Conservation (phyloP, 1,140 invertebrate genomes). For the Panonychus citri region DNA sequence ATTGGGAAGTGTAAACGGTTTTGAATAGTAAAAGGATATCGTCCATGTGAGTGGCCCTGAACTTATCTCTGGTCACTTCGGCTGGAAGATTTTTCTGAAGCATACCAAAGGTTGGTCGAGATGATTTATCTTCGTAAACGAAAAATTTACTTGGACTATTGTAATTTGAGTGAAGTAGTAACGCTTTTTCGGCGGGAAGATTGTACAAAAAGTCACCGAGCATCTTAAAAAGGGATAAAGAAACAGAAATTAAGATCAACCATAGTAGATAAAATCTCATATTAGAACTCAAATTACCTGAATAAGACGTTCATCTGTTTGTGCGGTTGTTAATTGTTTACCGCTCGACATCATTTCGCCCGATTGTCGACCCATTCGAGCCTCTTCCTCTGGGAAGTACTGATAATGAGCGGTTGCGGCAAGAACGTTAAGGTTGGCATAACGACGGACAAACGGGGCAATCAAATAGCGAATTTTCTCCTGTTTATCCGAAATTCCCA, state of each 20-base stretch:
- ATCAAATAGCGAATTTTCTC: constrained; percentile 9
- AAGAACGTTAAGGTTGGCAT: constrained; percentile 8
- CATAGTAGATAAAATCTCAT: not conserved
- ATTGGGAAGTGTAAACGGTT: constrained; percentile 1
- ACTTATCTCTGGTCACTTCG: not conserved
- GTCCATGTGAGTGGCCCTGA: constrained; percentile 9
- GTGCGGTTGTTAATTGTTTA: not conserved
- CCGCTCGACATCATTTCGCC: not conserved
- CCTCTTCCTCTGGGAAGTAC: constrained; percentile 6
- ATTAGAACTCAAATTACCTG: not conserved
- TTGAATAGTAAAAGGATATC: constrained; percentile 4
- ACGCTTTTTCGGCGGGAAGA: constrained; percentile 1
- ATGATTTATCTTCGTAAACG: constrained; percentile 2
- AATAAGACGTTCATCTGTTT: not conserved
- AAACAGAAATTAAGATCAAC: not conserved
- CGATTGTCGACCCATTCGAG: not conserved
- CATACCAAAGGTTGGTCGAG: constrained; percentile 6
- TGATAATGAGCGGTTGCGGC: constrained; percentile 5
- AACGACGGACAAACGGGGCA: constrained; percentile 8
- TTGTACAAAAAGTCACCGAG: constrained; percentile 10
- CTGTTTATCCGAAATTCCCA: not conserved
- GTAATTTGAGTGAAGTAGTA: not conserved
- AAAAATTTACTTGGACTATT: not conserved
- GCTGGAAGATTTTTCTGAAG: not conserved
- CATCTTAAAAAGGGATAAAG: not conserved